Conservation (phyloP, 2,797 vertebrate species). For the Lutjanus argentimaculatus region DNA sequence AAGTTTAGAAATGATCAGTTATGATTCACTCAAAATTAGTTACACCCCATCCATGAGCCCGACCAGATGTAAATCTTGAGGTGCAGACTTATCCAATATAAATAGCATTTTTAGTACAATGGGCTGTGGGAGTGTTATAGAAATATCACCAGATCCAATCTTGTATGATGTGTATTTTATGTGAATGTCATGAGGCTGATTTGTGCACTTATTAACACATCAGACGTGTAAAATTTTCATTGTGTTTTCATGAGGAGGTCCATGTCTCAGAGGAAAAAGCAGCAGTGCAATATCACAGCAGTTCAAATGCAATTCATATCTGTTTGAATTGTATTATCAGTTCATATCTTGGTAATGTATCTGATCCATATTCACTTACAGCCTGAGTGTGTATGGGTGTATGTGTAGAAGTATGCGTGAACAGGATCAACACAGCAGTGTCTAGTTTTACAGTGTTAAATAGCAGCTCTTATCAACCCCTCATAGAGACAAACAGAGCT, state of each 20-base stretch:
- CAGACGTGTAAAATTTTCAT: background rate
- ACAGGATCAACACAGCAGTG: background rate
- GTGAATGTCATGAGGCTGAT: background rate
- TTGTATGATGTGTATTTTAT: too few species aligned
- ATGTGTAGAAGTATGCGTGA: slow-evolving; percentile 21
- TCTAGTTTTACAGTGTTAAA: slow-evolving; percentile 29
- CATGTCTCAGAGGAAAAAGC: too few species aligned
- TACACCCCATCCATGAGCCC: too few species aligned
- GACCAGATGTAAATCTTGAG: too few species aligned
- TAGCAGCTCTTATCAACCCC: slow-evolving; percentile 34
- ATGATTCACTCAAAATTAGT: too few species aligned
- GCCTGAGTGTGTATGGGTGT: background rate
- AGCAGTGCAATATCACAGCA: background rate
- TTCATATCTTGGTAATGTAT: background rate
- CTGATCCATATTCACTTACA: background rate
- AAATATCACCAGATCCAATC: too few species aligned
- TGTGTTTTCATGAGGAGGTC: background rate
- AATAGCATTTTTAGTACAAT: too few species aligned
- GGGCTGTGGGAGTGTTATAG: too few species aligned
- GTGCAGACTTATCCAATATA: too few species aligned
- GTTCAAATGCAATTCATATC: background rate
- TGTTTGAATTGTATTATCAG: background rate
- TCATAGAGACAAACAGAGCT: slow-evolving; percentile 32
- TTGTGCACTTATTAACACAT: background rate
- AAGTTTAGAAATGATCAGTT: too few species aligned